Percentiles rank a stretch among this genome's conserved stretches.
Conservation (phyloP, 2,797 vertebrate genomes). For the Takifugu ocellatus region DNA sequence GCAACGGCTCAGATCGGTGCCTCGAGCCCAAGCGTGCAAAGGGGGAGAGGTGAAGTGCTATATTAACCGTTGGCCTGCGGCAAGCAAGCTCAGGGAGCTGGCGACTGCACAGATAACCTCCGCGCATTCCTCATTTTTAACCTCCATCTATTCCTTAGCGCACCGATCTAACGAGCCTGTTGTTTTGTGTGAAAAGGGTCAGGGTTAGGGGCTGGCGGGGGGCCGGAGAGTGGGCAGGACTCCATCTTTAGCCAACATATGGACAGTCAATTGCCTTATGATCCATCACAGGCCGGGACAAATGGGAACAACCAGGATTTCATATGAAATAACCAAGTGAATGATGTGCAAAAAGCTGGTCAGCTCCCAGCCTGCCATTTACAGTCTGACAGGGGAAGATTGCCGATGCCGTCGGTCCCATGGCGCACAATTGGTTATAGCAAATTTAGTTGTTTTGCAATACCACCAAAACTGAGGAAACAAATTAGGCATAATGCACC, state of each 20-base stretch:
- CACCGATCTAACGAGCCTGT: conserved; percentile 58
- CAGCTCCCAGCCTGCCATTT: conserved; percentile 28
- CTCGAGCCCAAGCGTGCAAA: conserved; percentile 44
- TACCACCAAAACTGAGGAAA: neutral
- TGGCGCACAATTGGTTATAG: conserved; percentile 2
- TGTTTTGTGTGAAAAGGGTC: conserved; percentile 46
- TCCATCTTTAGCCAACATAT: conserved; percentile 72
- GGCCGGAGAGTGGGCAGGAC: conserved; percentile 43
- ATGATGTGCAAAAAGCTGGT: conserved; percentile 25
- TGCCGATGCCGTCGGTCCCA: conserved; percentile 13
- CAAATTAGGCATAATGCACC: conserved; percentile 4
- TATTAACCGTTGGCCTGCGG: conserved; percentile 72
- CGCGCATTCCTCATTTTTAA: conserved; percentile 40
- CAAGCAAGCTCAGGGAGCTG: conserved; percentile 41
- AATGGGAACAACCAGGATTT: conserved; percentile 70
- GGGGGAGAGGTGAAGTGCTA: conserved; percentile 62
- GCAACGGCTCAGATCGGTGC: conserved; percentile 50
- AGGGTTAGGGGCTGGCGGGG: conserved; percentile 45
- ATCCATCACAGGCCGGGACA: conserved; percentile 68
- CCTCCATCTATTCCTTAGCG: conserved; percentile 51
- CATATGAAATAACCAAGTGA: conserved; percentile 48
- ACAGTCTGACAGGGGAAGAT: conserved; percentile 36
- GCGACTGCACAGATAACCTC: conserved; percentile 30
- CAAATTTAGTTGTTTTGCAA: conserved; percentile 1
- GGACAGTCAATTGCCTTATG: conserved; percentile 56